phyloP scores from a whole-genome alignment of 2,888 invertebrate genomes.

The Harpalus rubripes region DNA sequence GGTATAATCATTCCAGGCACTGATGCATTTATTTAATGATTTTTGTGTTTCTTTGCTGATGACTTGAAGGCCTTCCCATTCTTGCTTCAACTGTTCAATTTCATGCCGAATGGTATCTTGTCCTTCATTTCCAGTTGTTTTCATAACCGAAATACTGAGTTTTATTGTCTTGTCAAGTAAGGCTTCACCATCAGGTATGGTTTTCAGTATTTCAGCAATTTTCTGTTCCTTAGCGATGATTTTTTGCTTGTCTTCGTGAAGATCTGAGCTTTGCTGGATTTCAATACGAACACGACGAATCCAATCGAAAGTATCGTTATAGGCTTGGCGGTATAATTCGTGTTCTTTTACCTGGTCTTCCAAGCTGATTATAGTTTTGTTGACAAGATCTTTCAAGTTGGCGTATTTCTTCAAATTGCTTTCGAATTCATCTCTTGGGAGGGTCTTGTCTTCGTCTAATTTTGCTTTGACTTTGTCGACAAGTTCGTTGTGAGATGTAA shows the following conservation, averaged over 20 bases:
- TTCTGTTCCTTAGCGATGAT: constrained; percentile 88
- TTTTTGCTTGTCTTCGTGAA: constrained; percentile 91
- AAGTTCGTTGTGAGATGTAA: constrained; percentile 88
- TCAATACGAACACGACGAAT: constrained; percentile 89
- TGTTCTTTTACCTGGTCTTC: constrained; percentile 93
- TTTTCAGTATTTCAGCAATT: constrained; percentile 84
- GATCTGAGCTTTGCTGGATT: constrained; percentile 91
- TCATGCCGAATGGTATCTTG: constrained; percentile 90
- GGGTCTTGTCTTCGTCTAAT: constrained; percentile 84
- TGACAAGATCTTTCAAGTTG: constrained; percentile 83
- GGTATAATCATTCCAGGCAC: constrained; percentile 90
- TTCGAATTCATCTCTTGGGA: constrained; percentile 84
- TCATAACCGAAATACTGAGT: constrained; percentile 86
- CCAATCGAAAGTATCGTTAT: constrained; percentile 92
- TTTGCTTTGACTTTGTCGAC: constrained; percentile 88
- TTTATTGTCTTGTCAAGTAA: constrained; percentile 87
- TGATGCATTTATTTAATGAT: constrained; percentile 86
- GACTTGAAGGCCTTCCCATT: constrained; percentile 90
- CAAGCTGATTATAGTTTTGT: constrained; percentile 84
- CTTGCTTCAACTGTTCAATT: constrained; percentile 87
- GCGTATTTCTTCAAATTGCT: constrained; percentile 86
- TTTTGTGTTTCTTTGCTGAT: constrained; percentile 88
- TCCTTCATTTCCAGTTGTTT: constrained; percentile 90
- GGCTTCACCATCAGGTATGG: constrained; percentile 86
- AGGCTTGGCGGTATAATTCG: constrained; percentile 90